Conservation (phyloP, 2,888 invertebrate genomes). For the Oscheius onirici region DNA sequence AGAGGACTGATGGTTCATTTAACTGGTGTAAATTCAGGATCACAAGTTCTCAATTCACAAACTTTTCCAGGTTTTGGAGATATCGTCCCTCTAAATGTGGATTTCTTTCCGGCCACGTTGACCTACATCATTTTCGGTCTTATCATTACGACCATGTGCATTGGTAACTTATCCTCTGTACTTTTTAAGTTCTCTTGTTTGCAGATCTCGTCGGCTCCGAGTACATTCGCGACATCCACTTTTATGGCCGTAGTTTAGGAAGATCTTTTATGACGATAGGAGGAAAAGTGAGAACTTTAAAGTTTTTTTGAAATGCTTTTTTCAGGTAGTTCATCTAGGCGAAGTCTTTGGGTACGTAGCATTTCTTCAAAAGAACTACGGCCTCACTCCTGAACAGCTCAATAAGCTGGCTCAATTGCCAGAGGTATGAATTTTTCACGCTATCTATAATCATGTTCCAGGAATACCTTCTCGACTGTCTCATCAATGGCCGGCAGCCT, state of each 20-base stretch:
- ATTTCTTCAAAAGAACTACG: slow-evolving; percentile 71
- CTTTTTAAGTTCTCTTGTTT: background rate
- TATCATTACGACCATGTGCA: slow-evolving; percentile 72
- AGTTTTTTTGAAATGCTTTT: background rate
- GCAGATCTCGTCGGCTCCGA: slow-evolving; percentile 71
- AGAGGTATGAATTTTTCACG: slow-evolving; percentile 48
- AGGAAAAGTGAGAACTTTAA: slow-evolving; percentile 68
- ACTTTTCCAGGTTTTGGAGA: slow-evolving; percentile 70
- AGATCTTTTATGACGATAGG: slow-evolving; percentile 70
- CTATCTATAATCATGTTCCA: slow-evolving; percentile 12
- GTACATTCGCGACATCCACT: slow-evolving; percentile 72
- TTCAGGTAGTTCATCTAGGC: slow-evolving; percentile 70
- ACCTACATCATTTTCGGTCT: slow-evolving; percentile 71
- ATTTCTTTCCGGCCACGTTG: slow-evolving; percentile 69
- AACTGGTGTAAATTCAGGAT: no score
- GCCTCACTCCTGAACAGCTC: slow-evolving; percentile 71
- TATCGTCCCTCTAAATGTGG: slow-evolving; percentile 70
- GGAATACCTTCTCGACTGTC: slow-evolving; percentile 71
- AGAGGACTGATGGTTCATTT: no score
- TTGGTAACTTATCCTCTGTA: slow-evolving; percentile 51
- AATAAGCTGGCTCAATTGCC: slow-evolving; percentile 71
- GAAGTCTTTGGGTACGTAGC: slow-evolving; percentile 72
- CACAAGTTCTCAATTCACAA: no score
- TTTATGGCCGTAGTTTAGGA: slow-evolving; percentile 71
- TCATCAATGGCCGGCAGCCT: slow-evolving; percentile 71